These are phyloP conservation scores for Oryzias melastigma DNA, from an alignment of 2,113 vertebrate genomes.

Conservation along the genomic window DNA sequence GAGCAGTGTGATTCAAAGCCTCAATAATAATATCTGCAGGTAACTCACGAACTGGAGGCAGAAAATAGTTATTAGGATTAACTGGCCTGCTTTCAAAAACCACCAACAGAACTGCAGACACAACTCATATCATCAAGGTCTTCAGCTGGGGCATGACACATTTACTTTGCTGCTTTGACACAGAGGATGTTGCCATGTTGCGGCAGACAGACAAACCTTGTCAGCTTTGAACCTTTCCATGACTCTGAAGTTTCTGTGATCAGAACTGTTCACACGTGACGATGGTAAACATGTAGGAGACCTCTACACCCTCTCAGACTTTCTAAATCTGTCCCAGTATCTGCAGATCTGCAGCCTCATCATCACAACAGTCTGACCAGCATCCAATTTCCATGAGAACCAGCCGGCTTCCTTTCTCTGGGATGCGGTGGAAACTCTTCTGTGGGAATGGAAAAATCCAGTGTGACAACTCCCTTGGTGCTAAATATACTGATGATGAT, in stretches of 20 bases:
- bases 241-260: not conserved
- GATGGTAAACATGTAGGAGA: slow-evolving; percentile 10
- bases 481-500: not conserved
- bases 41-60: not conserved
- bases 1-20: not conserved
- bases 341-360: slow-evolving; percentile 35
- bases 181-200: not conserved
- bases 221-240: slow-evolving; percentile 7
- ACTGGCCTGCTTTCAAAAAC: not conserved
- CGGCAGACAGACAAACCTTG: not conserved
- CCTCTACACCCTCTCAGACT: slow-evolving; percentile 5
- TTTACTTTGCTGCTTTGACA: not conserved
- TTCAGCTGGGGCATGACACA: slow-evolving; percentile 3
- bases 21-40: not conserved
- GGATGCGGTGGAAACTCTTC: slow-evolving; percentile 47
- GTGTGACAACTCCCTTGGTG: not conserved
- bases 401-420: slow-evolving; percentile 12
- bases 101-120: slow-evolving; percentile 9
- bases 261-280: not conserved
- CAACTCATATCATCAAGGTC: not conserved
- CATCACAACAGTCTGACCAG: slow-evolving; percentile 23
- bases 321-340: slow-evolving; percentile 43
- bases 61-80: slow-evolving; percentile 7
- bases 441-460: slow-evolving; percentile 62
- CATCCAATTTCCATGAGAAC: slow-evolving; percentile 45